phyloP scores from a whole-genome alignment of 2,888 invertebrate species.

The Nematopogon swammerdamellus region DNA sequence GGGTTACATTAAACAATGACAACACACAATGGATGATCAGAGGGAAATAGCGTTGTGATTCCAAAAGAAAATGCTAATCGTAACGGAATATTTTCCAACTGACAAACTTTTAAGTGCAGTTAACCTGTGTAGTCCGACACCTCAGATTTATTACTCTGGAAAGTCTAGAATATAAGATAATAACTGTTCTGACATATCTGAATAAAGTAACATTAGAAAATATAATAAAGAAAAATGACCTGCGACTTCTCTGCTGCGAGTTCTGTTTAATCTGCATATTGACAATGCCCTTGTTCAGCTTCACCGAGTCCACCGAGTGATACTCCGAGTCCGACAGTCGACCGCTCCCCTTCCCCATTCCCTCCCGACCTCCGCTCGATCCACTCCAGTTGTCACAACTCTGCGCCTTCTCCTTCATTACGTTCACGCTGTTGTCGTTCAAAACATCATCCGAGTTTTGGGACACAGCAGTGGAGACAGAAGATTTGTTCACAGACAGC shows the following conservation, averaged over 20 bases:
- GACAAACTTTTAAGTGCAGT: no score
- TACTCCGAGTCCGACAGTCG: not conserved
- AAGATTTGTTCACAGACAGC: not conserved
- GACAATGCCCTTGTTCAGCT: constrained; percentile 53
- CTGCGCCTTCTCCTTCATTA: constrained; percentile 14
- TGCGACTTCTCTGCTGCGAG: constrained; percentile 5
- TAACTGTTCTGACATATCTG: no score
- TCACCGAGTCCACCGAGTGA: constrained; percentile 43
- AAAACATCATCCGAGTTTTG: constrained; percentile 17
- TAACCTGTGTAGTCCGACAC: no score
- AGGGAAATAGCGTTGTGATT: no score
- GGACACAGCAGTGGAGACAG: not conserved
- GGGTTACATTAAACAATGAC: no score
- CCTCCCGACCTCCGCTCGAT: constrained; percentile 8
- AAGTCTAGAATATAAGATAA: no score
- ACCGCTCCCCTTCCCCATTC: constrained; percentile 10
- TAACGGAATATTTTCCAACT: not conserved
- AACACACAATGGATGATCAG: no score
- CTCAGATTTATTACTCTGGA: no score
- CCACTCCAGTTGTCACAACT: constrained; percentile 14
- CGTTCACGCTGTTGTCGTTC: constrained; percentile 15
- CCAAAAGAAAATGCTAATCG: not conserved
- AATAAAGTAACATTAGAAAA: no score
- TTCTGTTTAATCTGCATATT: constrained; percentile 51
- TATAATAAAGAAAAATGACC: not conserved